phyloP scores from a whole-genome alignment of 35 echinoderm and acorn worm species.

The Heliocidaris tuberculata region DNA sequence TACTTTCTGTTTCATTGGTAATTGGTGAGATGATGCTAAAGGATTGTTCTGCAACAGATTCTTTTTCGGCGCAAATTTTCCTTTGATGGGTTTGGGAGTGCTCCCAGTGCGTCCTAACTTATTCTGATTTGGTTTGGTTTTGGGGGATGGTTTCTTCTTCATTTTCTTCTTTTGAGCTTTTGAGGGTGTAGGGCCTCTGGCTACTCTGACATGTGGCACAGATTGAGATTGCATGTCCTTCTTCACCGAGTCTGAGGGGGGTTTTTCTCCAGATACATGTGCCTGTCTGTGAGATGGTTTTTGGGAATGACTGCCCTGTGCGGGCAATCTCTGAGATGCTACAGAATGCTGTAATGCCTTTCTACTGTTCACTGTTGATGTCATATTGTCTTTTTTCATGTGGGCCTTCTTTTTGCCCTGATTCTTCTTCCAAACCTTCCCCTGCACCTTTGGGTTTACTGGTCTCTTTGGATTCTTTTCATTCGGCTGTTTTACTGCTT shows the following conservation, averaged over 20 bases:
- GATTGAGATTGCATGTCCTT: background rate
- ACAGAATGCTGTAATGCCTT: background rate
- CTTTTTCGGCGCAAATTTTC: background rate
- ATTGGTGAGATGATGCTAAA: background rate
- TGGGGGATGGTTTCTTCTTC: background rate
- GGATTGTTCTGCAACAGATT: background rate
- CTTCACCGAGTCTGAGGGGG: background rate
- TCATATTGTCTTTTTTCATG: background rate
- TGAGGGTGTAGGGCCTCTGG: background rate
- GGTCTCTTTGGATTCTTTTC: background rate
- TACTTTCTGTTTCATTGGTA: background rate
- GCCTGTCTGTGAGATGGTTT: background rate
- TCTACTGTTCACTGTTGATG: background rate
- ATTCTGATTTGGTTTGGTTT: background rate
- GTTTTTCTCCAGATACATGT: background rate
- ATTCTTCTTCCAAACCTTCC: background rate
- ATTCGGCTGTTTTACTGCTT: background rate
- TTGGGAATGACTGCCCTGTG: background rate
- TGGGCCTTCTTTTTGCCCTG: background rate
- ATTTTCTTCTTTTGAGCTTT: background rate
- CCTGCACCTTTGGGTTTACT: background rate
- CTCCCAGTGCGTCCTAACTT: background rate
- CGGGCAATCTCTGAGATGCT: background rate
- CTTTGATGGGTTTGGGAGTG: background rate
- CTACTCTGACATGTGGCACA: background rate